Base-by-base conservation (phyloP, 2,113 vertebrate genomes). In the Centropus bengalensis region DNA sequence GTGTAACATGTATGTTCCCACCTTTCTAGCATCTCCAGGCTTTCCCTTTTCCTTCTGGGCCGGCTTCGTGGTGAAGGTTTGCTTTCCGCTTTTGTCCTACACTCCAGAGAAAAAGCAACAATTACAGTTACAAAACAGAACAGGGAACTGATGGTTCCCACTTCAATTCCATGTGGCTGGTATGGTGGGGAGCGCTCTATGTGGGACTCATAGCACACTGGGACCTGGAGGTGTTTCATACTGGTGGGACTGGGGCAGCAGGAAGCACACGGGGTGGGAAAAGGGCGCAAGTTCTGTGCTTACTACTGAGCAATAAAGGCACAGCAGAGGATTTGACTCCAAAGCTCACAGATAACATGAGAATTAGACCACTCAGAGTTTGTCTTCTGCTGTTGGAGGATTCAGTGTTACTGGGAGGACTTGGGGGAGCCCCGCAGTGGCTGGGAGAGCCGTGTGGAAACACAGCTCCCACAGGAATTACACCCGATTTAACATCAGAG, bases 61-160 rank as follows among this genome's bases (percentile, higher is more conserved):
- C n/a, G 94, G 38, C 88, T 94, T 97, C 27, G 93, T 86, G 69
- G 71, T 90, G 66, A 90, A 44, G 32, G 89, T 27, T 44, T 86
- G 80, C 91, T 97, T 97, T 76, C 96, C 94, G 27, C 68, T 91
- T 96, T 97, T 98, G 82, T 97, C 96, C 98, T 98, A 95, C 84
- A 96, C 82, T 92, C 96, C 91, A 96, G 33, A 79, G 59, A 84
- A 69, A 90, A 83, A 92, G 76, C 68, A 40, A 24, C 4, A 77
- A 49, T 94, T 85, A 83, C 91, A 92, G 51, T 96, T 96, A 92
- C 82, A 88, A 88, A 91, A 62, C 9, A 56, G 36, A 56, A 51
- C 2, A 56, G 60, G 67, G 42, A 19, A 55, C 1, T 22, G 23
- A 14, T 22, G n/a, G 14, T 54, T 77, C 40, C 55, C 47, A 1